These are phyloP conservation scores for Petrocephalus schoutedeni DNA, from an alignment of 2,797 vertebrate genomes.

Conservation along the genomic window DNA sequence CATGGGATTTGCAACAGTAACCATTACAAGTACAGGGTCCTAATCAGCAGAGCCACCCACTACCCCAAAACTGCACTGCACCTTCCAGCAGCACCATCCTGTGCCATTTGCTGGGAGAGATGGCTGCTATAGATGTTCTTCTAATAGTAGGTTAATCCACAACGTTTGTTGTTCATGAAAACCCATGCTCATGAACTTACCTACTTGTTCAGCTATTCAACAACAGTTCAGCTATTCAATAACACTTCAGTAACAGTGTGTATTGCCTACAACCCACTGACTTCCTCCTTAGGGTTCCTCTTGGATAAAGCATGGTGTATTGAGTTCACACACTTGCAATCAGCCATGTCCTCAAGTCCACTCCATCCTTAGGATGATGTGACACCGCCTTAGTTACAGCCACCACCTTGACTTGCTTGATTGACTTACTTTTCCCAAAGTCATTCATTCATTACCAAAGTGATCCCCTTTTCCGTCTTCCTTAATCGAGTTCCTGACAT, in stretches of 20 bases:
- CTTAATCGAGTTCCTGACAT: neutral
- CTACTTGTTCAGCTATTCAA: neutral
- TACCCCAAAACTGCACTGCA: neutral
- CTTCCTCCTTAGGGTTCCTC: neutral
- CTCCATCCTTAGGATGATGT: neutral
- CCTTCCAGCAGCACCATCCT: neutral
- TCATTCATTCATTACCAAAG: neutral
- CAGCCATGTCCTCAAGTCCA: neutral
- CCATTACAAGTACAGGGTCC: neutral
- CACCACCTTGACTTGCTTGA: neutral
- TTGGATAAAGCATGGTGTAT: neutral
- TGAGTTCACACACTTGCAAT: neutral
- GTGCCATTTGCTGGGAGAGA: neutral
- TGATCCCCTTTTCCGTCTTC: neutral
- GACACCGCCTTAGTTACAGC: neutral
- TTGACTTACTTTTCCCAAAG: neutral
- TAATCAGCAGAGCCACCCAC: neutral
- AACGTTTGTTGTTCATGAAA: neutral
- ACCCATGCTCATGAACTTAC: neutral
- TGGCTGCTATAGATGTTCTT: neutral
- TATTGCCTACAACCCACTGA: neutral
- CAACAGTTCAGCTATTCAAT: neutral
- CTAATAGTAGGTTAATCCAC: neutral
- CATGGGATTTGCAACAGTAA: neutral
- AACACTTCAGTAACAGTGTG: neutral